Conservation (phyloP, 2,797 vertebrate species). For the Octomys mimax region DNA sequence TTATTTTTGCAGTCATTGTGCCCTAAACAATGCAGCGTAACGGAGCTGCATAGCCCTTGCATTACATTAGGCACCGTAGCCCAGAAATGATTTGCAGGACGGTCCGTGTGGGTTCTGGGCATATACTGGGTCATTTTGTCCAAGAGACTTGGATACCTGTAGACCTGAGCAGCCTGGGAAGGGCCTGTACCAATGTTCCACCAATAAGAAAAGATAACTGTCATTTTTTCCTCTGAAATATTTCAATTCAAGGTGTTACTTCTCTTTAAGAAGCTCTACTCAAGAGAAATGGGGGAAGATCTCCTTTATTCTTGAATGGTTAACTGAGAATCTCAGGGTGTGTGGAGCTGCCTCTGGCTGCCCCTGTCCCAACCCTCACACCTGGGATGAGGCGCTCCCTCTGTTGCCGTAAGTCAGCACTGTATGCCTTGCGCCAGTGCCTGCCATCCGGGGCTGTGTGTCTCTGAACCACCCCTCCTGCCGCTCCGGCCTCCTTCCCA, state of each 20-base stretch:
- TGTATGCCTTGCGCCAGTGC: background rate
- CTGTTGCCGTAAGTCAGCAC: background rate
- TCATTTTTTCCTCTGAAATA: background rate
- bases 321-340: background rate
- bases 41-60: background rate
- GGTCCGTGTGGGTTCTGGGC: background rate
- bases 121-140: background rate
- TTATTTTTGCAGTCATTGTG: background rate
- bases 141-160: background rate
- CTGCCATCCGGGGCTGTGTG: accelerated
- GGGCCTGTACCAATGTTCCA: background rate
- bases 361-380: background rate
- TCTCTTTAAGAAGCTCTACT: background rate
- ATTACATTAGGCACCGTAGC: background rate
- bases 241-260: background rate
- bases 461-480: too few relatives aligned
- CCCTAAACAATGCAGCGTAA: background rate
- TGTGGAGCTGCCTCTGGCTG: too few relatives aligned
- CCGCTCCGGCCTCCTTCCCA: background rate
- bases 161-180: background rate
- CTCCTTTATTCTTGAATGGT: background rate
- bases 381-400: accelerated
- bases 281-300: background rate
- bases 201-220: background rate
- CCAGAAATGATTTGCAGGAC: background rate